Evolutionary conservation across 35 echinoderm and acorn worm genomes (phyloP).

Genomic region (Patiria miniata): DNA sequence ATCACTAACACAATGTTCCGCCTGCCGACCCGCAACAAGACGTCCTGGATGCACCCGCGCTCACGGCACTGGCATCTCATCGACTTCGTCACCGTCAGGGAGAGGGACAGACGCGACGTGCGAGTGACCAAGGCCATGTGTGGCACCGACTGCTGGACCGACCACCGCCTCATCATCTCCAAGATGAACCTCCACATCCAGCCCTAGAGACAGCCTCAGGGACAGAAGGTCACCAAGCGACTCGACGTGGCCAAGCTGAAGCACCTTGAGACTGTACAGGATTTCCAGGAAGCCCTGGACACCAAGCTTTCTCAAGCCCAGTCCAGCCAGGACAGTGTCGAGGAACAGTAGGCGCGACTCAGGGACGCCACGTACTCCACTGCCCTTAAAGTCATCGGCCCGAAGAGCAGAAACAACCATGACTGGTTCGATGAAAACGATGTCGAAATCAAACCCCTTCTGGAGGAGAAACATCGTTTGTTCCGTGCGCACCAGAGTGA

Average conservation of each 20-base stretch:
- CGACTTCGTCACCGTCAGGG: slow-evolving; percentile 47
- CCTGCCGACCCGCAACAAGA: slow-evolving; percentile 20
- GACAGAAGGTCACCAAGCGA: neutral
- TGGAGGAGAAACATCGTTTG: neutral
- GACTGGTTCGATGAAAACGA: slow-evolving; percentile 50
- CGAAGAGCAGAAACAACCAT: slow-evolving; percentile 28
- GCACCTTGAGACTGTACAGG: neutral
- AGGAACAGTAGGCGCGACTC: neutral
- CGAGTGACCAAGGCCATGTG: slow-evolving; percentile 41
- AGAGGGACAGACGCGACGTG: slow-evolving; percentile 39
- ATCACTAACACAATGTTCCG: slow-evolving; percentile 61
- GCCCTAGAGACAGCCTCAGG: neutral
- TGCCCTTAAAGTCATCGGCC: neutral
- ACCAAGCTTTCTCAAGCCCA: neutral
- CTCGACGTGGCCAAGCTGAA: slow-evolving; percentile 5
- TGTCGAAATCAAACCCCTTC: neutral
- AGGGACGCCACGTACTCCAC: neutral
- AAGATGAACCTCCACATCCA: slow-evolving; percentile 20
- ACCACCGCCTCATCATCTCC: slow-evolving; percentile 45
- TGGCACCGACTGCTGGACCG: slow-evolving; percentile 55
- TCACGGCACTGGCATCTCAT: slow-evolving; percentile 59
- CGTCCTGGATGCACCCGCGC: slow-evolving; percentile 57
- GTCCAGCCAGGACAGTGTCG: neutral
- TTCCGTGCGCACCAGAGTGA: neutral
- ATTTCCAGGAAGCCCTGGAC: neutral